Base-by-base conservation (phyloP, 2,113 vertebrate species). In the Rhizomys pruinosus region DNA sequence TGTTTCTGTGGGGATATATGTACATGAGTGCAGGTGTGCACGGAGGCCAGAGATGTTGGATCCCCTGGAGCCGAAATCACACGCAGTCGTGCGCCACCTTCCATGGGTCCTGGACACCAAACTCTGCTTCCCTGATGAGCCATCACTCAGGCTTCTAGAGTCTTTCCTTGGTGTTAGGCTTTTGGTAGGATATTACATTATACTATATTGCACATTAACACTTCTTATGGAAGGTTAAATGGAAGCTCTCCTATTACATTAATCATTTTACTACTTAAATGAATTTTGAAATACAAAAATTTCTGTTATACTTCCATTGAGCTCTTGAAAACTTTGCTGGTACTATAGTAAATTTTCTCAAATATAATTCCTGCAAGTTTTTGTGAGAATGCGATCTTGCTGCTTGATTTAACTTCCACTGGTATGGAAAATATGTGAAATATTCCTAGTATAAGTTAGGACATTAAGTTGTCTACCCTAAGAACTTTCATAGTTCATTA, bases 231-330 rank as follows among this genome's bases (percentile, higher is more conserved):
- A 89, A 87, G 25, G 6, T 66, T 73, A 66, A 44, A n/a, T 39
- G 57, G 22, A 89, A 90, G 32, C 20, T 57, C 66, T 15, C 92
- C 64, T 73, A 63, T n/a, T 76, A 13, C 13, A 55, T 73, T 69
- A 81, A 44, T 34, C 0, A 82, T 68, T 72, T 64, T 90, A 88
- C 32, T n/a, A 39, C 23, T 77, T 93, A 72, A 91, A n/a, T 78
- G n/a, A 68, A 94, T 47, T 88, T 85, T 74, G 17, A 82, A 94
- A 91, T 86, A 44, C 17, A 4, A 93, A 89, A 76, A 23, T 94
- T 84, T 8, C 81, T 66, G 47, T 81, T 84, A 52, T 77, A 44
- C 3, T 61, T 89, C 29, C 20, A 68, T 27, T 11, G 20, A 63
- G 16, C 8, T 91, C 85, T 10, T 2, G 61, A 81, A 91, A 88